Percentiles rank a stretch among this genome's conserved stretches.
These are phyloP conservation scores for Stramonita haemastoma DNA, from an alignment of 2,888 invertebrate genomes.

Conservation along the genomic window DNA sequence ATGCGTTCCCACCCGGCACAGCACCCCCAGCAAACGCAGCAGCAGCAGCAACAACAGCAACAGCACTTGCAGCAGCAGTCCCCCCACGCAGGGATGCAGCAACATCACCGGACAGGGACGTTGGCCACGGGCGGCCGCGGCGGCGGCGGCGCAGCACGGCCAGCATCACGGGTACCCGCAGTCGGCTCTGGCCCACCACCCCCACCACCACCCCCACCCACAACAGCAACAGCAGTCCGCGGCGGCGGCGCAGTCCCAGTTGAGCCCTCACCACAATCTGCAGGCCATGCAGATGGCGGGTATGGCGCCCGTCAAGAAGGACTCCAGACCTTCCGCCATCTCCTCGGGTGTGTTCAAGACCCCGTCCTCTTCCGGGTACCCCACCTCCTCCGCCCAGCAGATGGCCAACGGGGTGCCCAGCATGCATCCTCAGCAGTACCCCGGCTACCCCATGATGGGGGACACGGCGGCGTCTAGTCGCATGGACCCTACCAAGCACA, in stretches of 20 bases:
- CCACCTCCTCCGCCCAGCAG: neutral
- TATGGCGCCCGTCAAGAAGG: slow-evolving; percentile 25
- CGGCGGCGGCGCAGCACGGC: neutral
- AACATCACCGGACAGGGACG: neutral
- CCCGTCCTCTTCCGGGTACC: slow-evolving; percentile 5
- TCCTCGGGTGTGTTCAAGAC: slow-evolving; percentile 36
- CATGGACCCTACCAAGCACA: slow-evolving; percentile 15
- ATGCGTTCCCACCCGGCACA: slow-evolving; percentile 24
- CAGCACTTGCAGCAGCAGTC: slow-evolving; percentile 16
- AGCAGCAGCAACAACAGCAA: neutral
- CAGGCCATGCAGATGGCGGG: slow-evolving; percentile 7
- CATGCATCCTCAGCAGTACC: slow-evolving; percentile 38
- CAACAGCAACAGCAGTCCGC: slow-evolving; percentile 27
- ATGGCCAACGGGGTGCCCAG: slow-evolving; percentile 34
- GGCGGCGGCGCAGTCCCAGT: slow-evolving; percentile 13
- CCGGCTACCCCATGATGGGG: slow-evolving; percentile 27
- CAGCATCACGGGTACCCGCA: neutral
- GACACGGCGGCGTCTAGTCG: neutral
- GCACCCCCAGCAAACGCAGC: slow-evolving; percentile 26
- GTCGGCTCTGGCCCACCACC: neutral
- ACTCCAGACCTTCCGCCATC: slow-evolving; percentile 2
- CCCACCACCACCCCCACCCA: neutral
- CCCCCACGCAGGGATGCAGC: neutral
- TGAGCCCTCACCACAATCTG: slow-evolving; percentile 23
- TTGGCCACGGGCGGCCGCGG: neutral